Conservation (phyloP, 2,797 vertebrate species). For the Sylvilagus floridanus region DNA sequence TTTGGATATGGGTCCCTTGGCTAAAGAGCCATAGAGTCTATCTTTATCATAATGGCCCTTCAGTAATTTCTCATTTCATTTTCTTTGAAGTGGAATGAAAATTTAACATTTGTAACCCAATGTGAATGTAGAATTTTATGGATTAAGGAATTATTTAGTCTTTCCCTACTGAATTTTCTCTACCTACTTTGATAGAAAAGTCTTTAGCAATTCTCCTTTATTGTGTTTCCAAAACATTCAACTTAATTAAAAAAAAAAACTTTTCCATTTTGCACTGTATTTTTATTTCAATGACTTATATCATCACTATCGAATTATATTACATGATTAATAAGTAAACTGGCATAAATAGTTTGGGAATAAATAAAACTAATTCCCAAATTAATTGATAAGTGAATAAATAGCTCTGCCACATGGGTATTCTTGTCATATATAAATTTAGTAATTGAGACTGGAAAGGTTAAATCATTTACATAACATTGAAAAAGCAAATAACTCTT, state of each 20-base stretch:
- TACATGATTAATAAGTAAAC: conserved; percentile 66
- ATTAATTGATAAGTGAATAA: conserved; percentile 15
- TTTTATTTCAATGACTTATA: conserved; percentile 49
- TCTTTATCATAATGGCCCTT: background rate
- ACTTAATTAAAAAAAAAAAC: conserved; percentile 52
- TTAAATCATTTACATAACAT: conserved; percentile 9
- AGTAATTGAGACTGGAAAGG: background rate
- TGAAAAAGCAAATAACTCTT: conserved; percentile 33
- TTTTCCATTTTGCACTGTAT: conserved; percentile 34
- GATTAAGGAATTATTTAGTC: background rate
- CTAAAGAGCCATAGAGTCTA: background rate
- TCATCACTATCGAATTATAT: conserved; percentile 68
- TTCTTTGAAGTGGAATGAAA: conserved; percentile 17
- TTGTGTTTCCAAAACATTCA: conserved; percentile 50
- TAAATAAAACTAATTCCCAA: conserved; percentile 68
- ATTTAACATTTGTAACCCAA: background rate
- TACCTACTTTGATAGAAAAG: conserved; percentile 33
- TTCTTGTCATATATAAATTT: background rate
- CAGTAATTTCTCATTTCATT: conserved; percentile 3
- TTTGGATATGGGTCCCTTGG: background rate
- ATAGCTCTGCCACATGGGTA: background rate
- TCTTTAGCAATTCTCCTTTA: conserved; percentile 50
- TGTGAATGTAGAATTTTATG: background rate
- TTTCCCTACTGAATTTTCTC: background rate
- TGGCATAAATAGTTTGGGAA: conserved; percentile 66